These are phyloP conservation scores for Ormyrus rosae DNA, from an alignment of 2,888 invertebrate species.

Conservation along the genomic window DNA sequence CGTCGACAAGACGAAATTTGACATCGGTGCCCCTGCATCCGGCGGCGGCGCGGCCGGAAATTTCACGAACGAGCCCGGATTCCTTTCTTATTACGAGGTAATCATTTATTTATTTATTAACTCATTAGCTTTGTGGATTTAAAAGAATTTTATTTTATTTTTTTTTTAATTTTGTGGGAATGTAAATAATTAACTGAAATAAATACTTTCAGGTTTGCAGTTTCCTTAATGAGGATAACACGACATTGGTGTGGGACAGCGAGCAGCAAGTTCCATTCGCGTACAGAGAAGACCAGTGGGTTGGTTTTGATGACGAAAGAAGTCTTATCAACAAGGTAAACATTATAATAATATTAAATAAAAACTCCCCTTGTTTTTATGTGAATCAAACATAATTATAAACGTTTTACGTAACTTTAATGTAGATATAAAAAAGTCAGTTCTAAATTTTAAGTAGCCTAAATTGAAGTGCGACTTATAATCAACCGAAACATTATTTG, in stretches of 20 bases:
- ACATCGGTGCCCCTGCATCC: constrained; percentile 93
- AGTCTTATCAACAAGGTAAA: constrained; percentile 92
- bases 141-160: constrained; percentile 17
- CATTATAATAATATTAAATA: neutral
- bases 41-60: constrained; percentile 91
- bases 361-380: neutral
- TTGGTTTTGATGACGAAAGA: constrained; percentile 95
- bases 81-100: constrained; percentile 95
- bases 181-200: too few relatives aligned
- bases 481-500: neutral
- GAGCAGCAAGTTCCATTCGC: constrained; percentile 97
- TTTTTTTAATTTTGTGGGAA: neutral
- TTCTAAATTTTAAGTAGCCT: neutral
- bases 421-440: neutral
- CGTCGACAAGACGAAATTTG: constrained; percentile 90
- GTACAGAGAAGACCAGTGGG: constrained; percentile 93
- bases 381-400: neutral
- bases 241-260: constrained; percentile 96
- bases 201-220: constrained; percentile 83
- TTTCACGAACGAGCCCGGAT: constrained; percentile 95
- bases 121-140: neutral
- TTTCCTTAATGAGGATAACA: constrained; percentile 92
- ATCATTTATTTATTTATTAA: neutral
- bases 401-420: neutral
- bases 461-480: neutral